A percentile compares a stretch with the other conserved stretches of the same genome.
These are phyloP conservation scores for Chionis minor DNA, from an alignment of 2,113 vertebrate genomes.

Conservation along the genomic window DNA sequence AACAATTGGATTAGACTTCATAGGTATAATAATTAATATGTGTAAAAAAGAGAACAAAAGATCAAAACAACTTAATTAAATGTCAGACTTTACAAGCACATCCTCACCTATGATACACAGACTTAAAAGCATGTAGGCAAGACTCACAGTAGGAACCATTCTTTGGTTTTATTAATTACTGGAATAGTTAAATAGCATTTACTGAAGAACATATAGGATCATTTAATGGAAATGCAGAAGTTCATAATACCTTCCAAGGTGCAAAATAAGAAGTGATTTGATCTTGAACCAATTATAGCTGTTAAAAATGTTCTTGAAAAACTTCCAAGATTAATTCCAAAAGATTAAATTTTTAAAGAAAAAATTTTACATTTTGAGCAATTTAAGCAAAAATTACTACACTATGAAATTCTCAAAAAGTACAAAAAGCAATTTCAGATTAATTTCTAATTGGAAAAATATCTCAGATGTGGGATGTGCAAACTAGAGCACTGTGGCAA, in stretches of 20 bases:
- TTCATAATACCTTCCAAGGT: constrained; percentile 27
- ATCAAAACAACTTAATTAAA: constrained; percentile 71
- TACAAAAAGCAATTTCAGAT: neutral
- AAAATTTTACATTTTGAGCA: neutral
- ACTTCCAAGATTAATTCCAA: neutral
- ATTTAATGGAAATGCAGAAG: constrained; percentile 45
- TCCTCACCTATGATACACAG: neutral
- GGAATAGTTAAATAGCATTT: constrained; percentile 60
- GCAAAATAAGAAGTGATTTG: constrained; percentile 47
- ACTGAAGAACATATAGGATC: constrained; percentile 54
- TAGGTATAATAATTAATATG: constrained; percentile 63
- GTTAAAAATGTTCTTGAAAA: neutral
- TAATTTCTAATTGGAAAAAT: neutral
- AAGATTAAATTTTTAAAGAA: neutral
- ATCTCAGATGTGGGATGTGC: neutral
- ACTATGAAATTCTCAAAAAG: neutral
- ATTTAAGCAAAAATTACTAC: neutral
- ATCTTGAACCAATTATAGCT: constrained; percentile 40
- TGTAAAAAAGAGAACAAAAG: constrained; percentile 61
- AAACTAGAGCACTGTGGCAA: neutral
- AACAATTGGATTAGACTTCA: constrained; percentile 49
- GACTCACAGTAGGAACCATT: constrained; percentile 29
- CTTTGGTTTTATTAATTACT: constrained; percentile 72
- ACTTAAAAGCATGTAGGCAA: constrained; percentile 44
- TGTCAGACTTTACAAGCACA: constrained; percentile 57